Base-by-base conservation (phyloP, 2,888 invertebrate genomes). In the Trilocha varians region DNA sequence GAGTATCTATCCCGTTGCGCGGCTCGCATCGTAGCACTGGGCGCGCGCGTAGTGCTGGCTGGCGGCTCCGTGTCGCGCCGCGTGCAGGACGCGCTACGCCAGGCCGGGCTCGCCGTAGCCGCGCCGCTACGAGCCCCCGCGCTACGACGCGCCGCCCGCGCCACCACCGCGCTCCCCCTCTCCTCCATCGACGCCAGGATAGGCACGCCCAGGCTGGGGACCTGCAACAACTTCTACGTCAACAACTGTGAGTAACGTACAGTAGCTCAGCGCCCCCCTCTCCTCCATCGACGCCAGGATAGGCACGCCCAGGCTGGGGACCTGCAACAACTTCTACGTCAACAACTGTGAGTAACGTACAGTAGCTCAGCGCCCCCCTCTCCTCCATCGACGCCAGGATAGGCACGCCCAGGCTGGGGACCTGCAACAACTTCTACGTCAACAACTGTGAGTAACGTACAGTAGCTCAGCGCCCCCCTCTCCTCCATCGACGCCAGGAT, bases 151-250 rank as follows among this genome's bases (percentile, higher is more conserved):
- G 92, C 96, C 3, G 90, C 99, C 67, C 95, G 53, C 87, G 93
- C 93, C 48, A 90, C 95, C 0, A 89, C 93, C 53, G 97, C 97
- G 1, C 95, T 95, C 59, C 89, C 96, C 35, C 91, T 97, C 4
- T 89, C 92, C 9, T 94, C 95, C 3, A 91, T 98, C 8, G 98
- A 98, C 68, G 94, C 96, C 0, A 90, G 96, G 47, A 91, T 95
- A 47, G 91, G 92, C 0, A 87, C 90, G 58, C 95, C 96, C 0
- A 88, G 91, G 45, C 87, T 98, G 11, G 99, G 98, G 5, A 90
- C 90, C 15, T 97, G 97, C 65, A 90, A 91, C 57, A 88, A 89
- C 50, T 98, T 98, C 77, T 93, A 93, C 57, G 88, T 95, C 13
- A 87, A 90, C 50, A 80, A 78, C 42, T 87, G 87, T 71, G 45